Percentiles rank a stretch among this genome's conserved stretches.
These are phyloP conservation scores for Aricia artaxerxes DNA, from an alignment of 2,888 invertebrate species.

Conservation along the genomic window DNA sequence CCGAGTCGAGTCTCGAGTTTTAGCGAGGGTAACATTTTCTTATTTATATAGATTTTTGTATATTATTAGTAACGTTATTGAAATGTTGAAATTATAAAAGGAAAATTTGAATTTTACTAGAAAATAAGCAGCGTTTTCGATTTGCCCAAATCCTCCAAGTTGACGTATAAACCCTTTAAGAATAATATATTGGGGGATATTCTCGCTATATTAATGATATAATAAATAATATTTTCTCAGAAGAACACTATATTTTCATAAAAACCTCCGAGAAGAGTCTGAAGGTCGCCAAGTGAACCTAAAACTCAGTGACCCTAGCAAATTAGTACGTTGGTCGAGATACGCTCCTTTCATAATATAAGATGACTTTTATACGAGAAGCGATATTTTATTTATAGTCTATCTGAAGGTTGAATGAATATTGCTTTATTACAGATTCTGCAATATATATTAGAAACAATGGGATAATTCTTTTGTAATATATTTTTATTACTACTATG, in stretches of 20 bases:
- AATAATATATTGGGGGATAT: conserved; percentile 9
- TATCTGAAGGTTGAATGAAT: neutral
- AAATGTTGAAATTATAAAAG: neutral
- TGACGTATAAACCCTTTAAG: conserved; percentile 26
- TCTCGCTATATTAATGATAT: conserved; percentile 17
- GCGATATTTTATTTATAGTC: neutral
- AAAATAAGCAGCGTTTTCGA: neutral
- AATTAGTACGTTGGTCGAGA: conserved; percentile 37
- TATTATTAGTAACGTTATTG: too few species aligned
- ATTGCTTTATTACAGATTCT: neutral
- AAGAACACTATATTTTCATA: conserved; percentile 20
- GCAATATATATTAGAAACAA: neutral
- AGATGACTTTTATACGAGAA: conserved; percentile 14
- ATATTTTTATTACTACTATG: neutral
- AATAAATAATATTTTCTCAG: conserved; percentile 6
- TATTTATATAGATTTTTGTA: too few species aligned
- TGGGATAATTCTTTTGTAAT: neutral
- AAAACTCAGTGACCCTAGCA: conserved; percentile 46
- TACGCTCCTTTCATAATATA: conserved; percentile 22
- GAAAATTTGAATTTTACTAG: neutral
- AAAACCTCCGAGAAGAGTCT: conserved; percentile 12
- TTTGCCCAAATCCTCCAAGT: conserved; percentile 4
- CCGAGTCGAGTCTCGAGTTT: too few species aligned
- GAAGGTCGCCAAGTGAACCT: conserved; percentile 39
- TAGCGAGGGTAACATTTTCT: too few species aligned